Percentiles rank a stretch among this genome's conserved stretches.
Evolutionary conservation across 1,140 invertebrate species (phyloP).

Genomic region (Drosophila nasuta): DNA sequence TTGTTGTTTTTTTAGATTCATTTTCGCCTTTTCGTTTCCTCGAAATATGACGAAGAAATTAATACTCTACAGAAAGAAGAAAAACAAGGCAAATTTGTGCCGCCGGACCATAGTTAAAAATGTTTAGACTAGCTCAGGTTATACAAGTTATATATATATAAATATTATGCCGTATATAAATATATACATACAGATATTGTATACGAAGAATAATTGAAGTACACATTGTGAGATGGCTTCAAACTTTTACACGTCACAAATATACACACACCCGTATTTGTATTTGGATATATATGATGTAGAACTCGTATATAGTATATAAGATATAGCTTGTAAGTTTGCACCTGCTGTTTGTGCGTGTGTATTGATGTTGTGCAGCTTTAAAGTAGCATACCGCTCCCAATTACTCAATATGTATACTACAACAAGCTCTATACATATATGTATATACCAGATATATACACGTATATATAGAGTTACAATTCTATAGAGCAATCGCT

Average conservation of each 20-base stretch:
- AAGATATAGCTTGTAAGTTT: constrained; percentile 20
- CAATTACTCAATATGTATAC: constrained; percentile 24
- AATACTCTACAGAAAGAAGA: constrained; percentile 21
- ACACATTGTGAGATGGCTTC: constrained; percentile 16
- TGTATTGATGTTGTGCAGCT: constrained; percentile 41
- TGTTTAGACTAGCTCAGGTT: constrained; percentile 82
- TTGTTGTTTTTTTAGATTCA: constrained; percentile 5
- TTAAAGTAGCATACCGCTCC: constrained; percentile 35
- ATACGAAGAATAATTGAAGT: constrained; percentile 37
- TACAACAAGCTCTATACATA: neutral
- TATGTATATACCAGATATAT: no score
- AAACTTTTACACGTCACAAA: constrained; percentile 24
- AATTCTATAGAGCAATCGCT: constrained; percentile 5
- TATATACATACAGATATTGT: constrained; percentile 41
- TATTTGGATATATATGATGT: constrained; percentile 17
- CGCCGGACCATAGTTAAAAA: constrained; percentile 79
- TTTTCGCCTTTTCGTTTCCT: constrained; percentile 24
- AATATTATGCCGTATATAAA: constrained; percentile 22
- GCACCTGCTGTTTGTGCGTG: constrained; percentile 34
- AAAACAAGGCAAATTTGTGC: constrained; percentile 48
- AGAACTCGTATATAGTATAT: constrained; percentile 9
- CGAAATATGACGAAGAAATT: neutral
- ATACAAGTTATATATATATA: constrained; percentile 53
- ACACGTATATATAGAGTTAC: constrained; percentile 9
- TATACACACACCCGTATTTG: constrained; percentile 33